phyloP scores from a whole-genome alignment of 2,888 invertebrate genomes.

The Loripinus fragilis region DNA sequence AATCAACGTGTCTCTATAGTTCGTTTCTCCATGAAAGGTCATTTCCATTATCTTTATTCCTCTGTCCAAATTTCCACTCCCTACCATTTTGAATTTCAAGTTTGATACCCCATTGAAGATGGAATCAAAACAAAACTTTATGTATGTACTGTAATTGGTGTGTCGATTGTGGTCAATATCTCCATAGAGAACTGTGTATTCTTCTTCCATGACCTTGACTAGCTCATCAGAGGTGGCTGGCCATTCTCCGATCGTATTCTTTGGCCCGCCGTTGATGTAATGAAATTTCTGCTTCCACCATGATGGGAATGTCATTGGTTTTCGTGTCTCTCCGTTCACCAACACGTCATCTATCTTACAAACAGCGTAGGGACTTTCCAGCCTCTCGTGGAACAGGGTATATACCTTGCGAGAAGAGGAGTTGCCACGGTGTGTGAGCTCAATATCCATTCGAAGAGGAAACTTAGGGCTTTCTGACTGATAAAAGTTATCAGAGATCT shows the following conservation, averaged over 20 bases:
- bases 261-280: not conserved
- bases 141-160: constrained; percentile 36
- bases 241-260: not conserved
- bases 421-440: not conserved
- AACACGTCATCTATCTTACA: not conserved
- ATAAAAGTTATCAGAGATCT: not conserved
- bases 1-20: constrained; percentile 29
- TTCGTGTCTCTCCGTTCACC: not conserved
- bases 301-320: not conserved
- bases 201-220: constrained; percentile 2
- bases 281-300: not conserved
- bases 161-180: constrained; percentile 42
- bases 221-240: not conserved
- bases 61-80: not conserved
- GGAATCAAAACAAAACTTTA: constrained; percentile 36
- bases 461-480: not conserved
- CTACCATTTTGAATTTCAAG: not conserved
- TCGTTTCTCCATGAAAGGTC: constrained; percentile 34
- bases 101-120: constrained; percentile 18
- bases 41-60: constrained; percentile 35
- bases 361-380: not conserved
- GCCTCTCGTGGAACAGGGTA: not conserved
- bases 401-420: not conserved
- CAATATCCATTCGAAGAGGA: not conserved
- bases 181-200: constrained; percentile 33